Conservation (phyloP, 1,140 invertebrate species). For the Colletes latitarsis region DNA sequence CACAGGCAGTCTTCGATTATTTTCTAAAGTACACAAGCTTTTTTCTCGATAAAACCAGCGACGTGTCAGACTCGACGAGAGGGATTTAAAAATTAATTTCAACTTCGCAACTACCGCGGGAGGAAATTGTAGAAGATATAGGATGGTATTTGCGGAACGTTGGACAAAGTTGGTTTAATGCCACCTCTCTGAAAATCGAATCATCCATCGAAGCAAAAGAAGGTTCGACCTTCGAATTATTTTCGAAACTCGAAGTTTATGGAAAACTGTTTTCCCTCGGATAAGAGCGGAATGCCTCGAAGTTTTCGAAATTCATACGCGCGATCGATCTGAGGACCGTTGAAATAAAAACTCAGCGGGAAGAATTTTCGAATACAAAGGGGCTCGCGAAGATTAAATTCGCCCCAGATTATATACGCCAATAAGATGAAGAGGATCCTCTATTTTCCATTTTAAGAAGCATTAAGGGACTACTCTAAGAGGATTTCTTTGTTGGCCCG, state of each 20-base stretch:
- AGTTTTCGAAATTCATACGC: not conserved
- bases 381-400: constrained; percentile 1
- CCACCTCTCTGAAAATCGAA: not conserved
- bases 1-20: constrained; percentile 12
- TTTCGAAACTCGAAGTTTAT: not conserved
- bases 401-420: constrained; percentile 1
- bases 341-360: not conserved
- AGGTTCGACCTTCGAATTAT: not conserved
- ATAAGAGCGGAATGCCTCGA: too few relatives aligned
- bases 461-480: constrained; percentile 11
- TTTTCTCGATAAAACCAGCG: not conserved
- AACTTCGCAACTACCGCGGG: not conserved
- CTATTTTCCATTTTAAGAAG: constrained; percentile 17
- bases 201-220: not conserved
- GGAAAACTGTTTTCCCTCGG: not conserved
- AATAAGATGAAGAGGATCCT: not conserved
- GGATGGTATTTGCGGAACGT: not conserved
- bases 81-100: constrained; percentile 36
- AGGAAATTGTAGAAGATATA: not conserved
- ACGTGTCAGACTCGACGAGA: not conserved
- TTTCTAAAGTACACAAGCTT: constrained; percentile 13
- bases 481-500: constrained; percentile 19
- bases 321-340: too few relatives aligned
- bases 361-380: not conserved
- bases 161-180: not conserved